Conservation (phyloP, 2,888 invertebrate genomes). For the Odontothrips loti region DNA sequence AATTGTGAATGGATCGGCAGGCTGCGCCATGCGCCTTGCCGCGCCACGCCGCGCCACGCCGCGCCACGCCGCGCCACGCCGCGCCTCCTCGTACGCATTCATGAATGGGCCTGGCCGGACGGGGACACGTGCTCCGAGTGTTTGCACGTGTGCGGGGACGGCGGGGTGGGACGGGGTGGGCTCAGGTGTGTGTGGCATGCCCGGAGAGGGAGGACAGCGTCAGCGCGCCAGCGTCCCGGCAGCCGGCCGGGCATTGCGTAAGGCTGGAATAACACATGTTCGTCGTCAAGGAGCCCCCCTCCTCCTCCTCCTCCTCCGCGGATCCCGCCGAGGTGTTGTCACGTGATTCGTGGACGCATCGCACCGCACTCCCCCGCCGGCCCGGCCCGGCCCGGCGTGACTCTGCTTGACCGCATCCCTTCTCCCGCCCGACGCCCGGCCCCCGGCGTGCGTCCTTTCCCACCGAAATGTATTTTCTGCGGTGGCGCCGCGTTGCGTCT, state of each 20-base stretch:
- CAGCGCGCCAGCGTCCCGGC: neutral
- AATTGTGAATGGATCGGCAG: neutral
- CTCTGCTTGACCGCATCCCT: neutral
- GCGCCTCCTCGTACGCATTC: neutral
- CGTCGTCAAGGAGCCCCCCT: too few relatives aligned
- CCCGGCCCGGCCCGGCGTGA: neutral
- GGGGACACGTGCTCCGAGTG: conserved; percentile 6
- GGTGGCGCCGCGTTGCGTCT: neutral
- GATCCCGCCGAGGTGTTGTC: too few relatives aligned
- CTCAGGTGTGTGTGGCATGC: neutral
- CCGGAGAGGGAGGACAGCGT: neutral
- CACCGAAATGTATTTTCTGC: conserved; percentile 1
- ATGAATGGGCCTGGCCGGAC: neutral
- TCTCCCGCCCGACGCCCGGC: neutral
- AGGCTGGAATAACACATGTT: too few relatives aligned
- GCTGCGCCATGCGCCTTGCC: neutral
- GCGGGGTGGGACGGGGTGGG: neutral
- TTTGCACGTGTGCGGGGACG: neutral
- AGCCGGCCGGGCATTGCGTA: too few relatives aligned
- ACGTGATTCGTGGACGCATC: neutral
- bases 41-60: neutral
- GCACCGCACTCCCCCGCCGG: neutral
- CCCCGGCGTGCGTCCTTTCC: neutral
- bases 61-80: neutral
- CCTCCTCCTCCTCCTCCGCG: too few relatives aligned